Evolutionary conservation across 2,888 invertebrate species (phyloP).

Genomic region (Palloptera scutellata): DNA sequence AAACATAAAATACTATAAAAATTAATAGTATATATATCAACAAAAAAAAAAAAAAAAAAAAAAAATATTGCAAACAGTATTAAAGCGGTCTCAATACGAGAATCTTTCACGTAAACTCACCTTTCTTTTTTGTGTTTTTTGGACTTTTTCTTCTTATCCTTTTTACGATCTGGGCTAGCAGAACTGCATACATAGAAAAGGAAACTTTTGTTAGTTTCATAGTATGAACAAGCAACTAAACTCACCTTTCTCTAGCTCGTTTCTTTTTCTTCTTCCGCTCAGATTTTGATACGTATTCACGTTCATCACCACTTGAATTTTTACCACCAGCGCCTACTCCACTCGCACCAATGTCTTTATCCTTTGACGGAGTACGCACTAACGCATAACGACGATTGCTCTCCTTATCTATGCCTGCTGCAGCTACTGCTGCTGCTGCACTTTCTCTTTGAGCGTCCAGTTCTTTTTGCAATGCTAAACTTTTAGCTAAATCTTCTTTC

Average conservation of each 20-base stretch:
- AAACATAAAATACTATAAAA: conserved; percentile 21
- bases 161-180: conserved; percentile 76
- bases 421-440: conserved; percentile 50
- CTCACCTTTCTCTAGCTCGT: conserved; percentile 67
- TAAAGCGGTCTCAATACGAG: no score
- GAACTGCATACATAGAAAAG: conserved; percentile 65
- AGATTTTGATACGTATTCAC: conserved; percentile 61
- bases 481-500: conserved; percentile 66
- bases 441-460: conserved; percentile 64
- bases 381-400: conserved; percentile 72
- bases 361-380: conserved; percentile 78
- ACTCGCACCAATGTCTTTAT: conserved; percentile 62
- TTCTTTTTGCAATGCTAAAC: conserved; percentile 64
- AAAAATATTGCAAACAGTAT: conserved; percentile 29
- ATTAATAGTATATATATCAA: conserved; percentile 19
- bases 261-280: conserved; percentile 77
- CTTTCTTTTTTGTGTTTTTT: conserved; percentile 79
- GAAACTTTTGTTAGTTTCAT: neutral
- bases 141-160: conserved; percentile 80
- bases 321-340: conserved; percentile 60
- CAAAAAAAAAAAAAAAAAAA: conserved; percentile 26
- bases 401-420: conserved; percentile 49
- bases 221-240: neutral
- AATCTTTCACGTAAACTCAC: conserved; percentile 64
- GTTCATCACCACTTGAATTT: conserved; percentile 45